phyloP scores from a whole-genome alignment of 2,113 vertebrate species.

The Budorcas taxicolor region DNA sequence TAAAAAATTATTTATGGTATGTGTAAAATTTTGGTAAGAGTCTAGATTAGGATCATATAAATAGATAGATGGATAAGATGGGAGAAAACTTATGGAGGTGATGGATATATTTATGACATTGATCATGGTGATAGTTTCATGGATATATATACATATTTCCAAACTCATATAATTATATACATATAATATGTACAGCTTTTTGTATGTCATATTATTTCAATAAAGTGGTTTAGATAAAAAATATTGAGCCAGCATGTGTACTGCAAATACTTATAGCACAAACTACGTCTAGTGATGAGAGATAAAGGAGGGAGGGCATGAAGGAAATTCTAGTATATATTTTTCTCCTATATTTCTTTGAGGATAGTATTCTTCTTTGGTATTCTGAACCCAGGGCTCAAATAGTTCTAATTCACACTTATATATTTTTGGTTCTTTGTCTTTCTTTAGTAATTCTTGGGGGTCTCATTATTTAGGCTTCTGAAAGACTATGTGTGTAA shows the following conservation, averaged over 20 bases:
- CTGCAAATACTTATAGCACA: not conserved
- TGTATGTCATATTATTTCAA: not conserved
- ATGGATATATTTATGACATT: not conserved
- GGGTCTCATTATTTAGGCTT: not conserved
- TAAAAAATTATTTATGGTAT: not conserved
- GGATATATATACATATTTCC: not conserved
- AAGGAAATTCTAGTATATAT: not conserved
- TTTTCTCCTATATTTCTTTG: not conserved
- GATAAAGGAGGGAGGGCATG: not conserved
- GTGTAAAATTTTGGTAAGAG: not conserved
- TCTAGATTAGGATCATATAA: not conserved
- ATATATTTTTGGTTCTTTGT: not conserved
- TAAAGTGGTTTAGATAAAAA: not conserved
- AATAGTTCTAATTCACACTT: not conserved
- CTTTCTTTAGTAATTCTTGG: not conserved
- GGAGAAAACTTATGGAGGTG: not conserved
- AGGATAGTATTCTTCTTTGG: not conserved
- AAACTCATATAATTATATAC: not conserved
- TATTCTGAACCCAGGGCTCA: not conserved
- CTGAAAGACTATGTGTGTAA: not conserved
- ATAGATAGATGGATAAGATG: not conserved
- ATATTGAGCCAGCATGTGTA: not conserved
- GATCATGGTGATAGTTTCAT: not conserved
- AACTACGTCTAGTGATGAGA: not conserved
- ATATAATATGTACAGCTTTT: not conserved